phyloP scores from a whole-genome alignment of 2,888 invertebrate species.

The Hymenopus coronatus region DNA sequence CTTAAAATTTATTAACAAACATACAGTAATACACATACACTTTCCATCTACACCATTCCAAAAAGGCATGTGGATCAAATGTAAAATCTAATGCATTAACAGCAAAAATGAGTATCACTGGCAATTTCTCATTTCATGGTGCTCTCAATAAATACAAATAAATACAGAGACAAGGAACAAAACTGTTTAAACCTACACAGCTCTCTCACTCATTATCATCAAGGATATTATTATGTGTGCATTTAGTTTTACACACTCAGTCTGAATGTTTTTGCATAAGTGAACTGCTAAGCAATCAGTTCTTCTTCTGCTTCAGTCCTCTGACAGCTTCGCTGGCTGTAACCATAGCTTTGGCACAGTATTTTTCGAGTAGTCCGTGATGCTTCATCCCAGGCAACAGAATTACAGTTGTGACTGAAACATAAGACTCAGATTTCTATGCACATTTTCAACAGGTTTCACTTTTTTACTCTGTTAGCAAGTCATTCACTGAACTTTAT shows the following conservation, averaged over 20 bases:
- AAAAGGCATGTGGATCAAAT: neutral
- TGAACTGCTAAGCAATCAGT: neutral
- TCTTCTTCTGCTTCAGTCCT: slow-evolving; percentile 24
- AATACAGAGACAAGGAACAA: neutral
- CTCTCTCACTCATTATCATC: neutral
- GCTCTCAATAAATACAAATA: neutral
- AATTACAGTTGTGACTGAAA: slow-evolving; percentile 36
- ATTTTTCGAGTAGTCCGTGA: slow-evolving; percentile 37
- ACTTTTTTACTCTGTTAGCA: too few relatives aligned
- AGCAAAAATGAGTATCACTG: neutral
- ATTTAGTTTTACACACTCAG: neutral
- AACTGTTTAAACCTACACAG: neutral
- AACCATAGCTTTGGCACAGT: slow-evolving; percentile 18
- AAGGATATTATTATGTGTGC: neutral
- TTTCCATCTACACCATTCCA: neutral
- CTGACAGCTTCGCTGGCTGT: neutral
- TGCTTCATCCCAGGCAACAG: slow-evolving; percentile 39
- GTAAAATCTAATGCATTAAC: neutral
- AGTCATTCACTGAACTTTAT: too few relatives aligned
- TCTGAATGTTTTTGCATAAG: neutral
- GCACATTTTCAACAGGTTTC: too few relatives aligned
- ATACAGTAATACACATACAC: neutral
- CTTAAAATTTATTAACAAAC: neutral
- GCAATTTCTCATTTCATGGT: neutral
- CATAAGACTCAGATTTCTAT: neutral